phyloP scores from a whole-genome alignment of 1,140 invertebrate species.

The Battus philenor region DNA sequence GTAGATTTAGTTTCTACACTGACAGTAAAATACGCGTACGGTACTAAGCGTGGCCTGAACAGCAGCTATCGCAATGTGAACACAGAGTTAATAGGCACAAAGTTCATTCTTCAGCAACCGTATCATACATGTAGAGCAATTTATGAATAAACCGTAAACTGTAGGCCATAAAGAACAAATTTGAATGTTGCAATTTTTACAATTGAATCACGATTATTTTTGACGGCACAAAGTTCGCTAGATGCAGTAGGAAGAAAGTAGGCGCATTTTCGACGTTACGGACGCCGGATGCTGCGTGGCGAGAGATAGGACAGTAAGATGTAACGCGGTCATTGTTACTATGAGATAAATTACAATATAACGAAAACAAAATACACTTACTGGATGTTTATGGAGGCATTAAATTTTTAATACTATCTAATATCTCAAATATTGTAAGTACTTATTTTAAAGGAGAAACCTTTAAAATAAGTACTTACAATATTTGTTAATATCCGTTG shows the following conservation, averaged over 20 bases:
- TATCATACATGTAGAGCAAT: conserved; percentile 23
- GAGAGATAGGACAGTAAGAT: conserved; percentile 25
- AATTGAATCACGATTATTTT: conserved; percentile 8
- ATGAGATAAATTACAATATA: conserved; percentile 31
- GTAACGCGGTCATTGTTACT: conserved; percentile 48
- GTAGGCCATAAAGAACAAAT: conserved; percentile 3
- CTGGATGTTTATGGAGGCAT: no score
- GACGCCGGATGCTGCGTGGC: conserved; percentile 59
- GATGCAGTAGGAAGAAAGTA: conserved; percentile 68
- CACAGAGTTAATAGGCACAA: conserved; percentile 11
- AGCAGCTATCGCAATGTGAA: conserved; percentile 17
- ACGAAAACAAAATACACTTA: no score
- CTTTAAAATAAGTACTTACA: no score
- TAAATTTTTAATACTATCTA: no score
- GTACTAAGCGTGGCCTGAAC: conserved; percentile 34
- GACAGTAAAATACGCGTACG: conserved; percentile 35
- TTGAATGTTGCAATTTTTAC: conserved; percentile 14
- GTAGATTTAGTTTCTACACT: conserved; percentile 27
- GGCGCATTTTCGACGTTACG: conserved; percentile 46
- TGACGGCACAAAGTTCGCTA: conserved; percentile 29
- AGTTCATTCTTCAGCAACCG: conserved; percentile 10
- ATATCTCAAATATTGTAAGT: no score
- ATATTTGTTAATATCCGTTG: no score
- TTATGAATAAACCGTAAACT: conserved; percentile 10
- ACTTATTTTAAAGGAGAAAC: no score